Evolutionary conservation across 2,888 invertebrate species (phyloP), one percentile per base, ranked within the genome.

Genomic region (Acanthosepion lycidas): DNA sequence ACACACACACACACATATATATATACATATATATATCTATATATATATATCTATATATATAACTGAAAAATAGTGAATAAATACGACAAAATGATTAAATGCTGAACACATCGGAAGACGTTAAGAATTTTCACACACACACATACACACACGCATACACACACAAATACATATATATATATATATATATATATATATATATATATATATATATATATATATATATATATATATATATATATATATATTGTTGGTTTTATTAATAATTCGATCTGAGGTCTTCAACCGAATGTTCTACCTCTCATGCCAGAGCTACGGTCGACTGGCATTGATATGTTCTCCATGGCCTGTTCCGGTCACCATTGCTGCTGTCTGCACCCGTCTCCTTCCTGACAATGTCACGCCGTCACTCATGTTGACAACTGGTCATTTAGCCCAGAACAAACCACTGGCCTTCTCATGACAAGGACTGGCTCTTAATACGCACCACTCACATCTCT

Each of bases 391-490:
- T 23, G 78, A 78, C n/a, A 9, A 78, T 33, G 33, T 78, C 78
- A 33, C 78, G 78, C n/a, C 78, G n/a, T n/a, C n/a, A 78, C 78
- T 78, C 23, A 78, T 12, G 78, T 78, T 78, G 78, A 78, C 78
- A 78, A 78, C n/a, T 78, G n/a, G 78, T 78, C 78, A 78, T 78
- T 78, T 78, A 33, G 12, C 12, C 33, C n/a, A 33, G n/a, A 12
- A n/a, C n/a, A 78, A 78, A 78, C 78, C n/a, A 78, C 78, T 78
- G 78, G 78, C 33, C 78, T 33, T n/a, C 78, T n/a, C 78, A 78
- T 78, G 78, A n/a, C 78, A 18, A 78, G n/a, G 64, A 23, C 78
- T 18, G 78, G n/a, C 78, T 78, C n/a, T 78, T 78, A 78, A 33
- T 78, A 78, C n/a, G n/a, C 12, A 18, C 20, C 42, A 42, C 42